Percentiles rank a stretch among this genome's conserved stretches.
phyloP scores from a whole-genome alignment of 2,113 vertebrate genomes.

The Callocephalon fimbriatum region DNA sequence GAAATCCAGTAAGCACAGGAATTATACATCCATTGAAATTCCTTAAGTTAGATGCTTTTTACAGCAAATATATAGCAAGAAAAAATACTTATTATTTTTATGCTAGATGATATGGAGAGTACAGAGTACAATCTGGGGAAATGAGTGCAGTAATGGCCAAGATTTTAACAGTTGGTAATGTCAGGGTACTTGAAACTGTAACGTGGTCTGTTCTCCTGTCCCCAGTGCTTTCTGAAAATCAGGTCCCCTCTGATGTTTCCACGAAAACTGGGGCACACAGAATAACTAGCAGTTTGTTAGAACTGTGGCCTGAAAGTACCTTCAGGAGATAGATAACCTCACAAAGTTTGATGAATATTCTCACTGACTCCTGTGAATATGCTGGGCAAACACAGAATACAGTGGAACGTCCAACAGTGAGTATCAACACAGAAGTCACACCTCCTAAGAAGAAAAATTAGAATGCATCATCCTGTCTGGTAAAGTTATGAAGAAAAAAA shows the following conservation, averaged over 20 bases:
- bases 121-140: not conserved
- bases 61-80: not conserved
- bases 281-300: constrained; percentile 8
- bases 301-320: constrained; percentile 5
- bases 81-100: not conserved
- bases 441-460: not conserved
- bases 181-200: not conserved
- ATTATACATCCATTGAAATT: not conserved
- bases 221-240: constrained; percentile 40
- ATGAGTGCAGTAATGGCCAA: not conserved
- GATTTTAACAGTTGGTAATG: not conserved
- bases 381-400: not conserved
- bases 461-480: not conserved
- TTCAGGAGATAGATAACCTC: constrained; percentile 5
- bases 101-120: not conserved
- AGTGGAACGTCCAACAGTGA: not conserved
- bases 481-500: not conserved
- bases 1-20: not conserved
- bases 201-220: not conserved
- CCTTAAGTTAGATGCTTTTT: not conserved
- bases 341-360: not conserved
- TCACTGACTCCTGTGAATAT: not conserved
- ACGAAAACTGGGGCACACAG: constrained; percentile 10
- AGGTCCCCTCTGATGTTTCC: constrained; percentile 31
- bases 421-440: not conserved